These are phyloP conservation scores for Andrena flavipes DNA, from an alignment of 2,888 invertebrate genomes.

Conservation along the genomic window DNA sequence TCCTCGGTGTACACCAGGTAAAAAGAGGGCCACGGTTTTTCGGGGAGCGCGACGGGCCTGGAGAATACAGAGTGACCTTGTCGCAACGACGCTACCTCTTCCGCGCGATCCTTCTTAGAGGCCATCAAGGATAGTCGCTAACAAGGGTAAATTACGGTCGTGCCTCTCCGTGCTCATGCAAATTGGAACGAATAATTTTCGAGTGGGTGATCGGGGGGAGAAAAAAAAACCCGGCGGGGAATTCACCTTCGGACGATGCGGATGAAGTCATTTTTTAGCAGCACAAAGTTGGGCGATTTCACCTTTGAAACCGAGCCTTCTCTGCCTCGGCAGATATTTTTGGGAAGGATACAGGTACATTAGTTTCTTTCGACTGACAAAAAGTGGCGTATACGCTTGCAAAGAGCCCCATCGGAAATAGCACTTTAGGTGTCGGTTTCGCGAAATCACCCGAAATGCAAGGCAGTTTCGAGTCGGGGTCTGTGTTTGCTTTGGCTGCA, in stretches of 20 bases:
- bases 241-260: not conserved
- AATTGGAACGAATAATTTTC: conserved; percentile 50
- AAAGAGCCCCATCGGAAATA: conserved; percentile 33
- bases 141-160: conserved; percentile 55
- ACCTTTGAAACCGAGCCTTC: conserved; percentile 17
- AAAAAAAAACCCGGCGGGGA: conserved; percentile 10
- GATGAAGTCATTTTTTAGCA: conserved; percentile 35
- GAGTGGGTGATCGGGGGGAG: not conserved
- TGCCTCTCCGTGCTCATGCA: conserved; percentile 43
- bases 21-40: conserved; percentile 33
- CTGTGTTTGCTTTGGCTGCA: conserved; percentile 26
- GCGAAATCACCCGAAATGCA: conserved; percentile 23
- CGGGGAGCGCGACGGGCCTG: conserved; percentile 2
- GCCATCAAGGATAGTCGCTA: conserved; percentile 34
- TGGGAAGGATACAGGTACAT: not conserved
- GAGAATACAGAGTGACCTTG: conserved; percentile 50
- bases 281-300: conserved; percentile 20
- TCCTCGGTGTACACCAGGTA: conserved; percentile 46
- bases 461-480: conserved; percentile 17
- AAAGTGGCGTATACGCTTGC: not conserved
- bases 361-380: conserved; percentile 13
- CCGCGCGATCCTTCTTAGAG: conserved; percentile 5
- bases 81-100: conserved; percentile 25
- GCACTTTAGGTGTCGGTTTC: conserved; percentile 30
- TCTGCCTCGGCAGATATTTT: conserved; percentile 16